Evolutionary conservation across 2,888 invertebrate genomes (phyloP).

Genomic region (Drosophila histrio): DNA sequence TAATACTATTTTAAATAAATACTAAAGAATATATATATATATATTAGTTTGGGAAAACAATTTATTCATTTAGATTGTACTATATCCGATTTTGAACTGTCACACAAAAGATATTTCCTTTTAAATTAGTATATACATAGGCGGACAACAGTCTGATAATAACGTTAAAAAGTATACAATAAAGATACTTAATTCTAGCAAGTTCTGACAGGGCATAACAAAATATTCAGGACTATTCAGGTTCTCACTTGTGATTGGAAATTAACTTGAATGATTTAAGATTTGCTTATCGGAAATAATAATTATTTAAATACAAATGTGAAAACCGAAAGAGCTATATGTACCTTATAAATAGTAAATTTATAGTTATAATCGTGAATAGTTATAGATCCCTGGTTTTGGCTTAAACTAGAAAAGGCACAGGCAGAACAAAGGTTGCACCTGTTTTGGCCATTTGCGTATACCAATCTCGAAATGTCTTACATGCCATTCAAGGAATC

Average conservation of each 20-base stretch:
- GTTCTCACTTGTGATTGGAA: neutral
- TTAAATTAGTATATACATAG: too few relatives aligned
- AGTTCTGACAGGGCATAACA: neutral
- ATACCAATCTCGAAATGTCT: slow-evolving; percentile 50
- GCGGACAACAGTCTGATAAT: too few relatives aligned
- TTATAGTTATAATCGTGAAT: neutral
- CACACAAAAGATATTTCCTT: too few relatives aligned
- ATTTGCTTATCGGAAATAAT: neutral
- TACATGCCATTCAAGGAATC: slow-evolving; percentile 55
- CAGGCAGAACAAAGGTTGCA: too few relatives aligned
- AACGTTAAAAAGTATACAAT: too few relatives aligned
- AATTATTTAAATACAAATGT: neutral
- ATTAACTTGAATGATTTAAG: neutral
- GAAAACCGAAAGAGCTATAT: neutral
- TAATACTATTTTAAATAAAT: neutral
- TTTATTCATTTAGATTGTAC: too few relatives aligned
- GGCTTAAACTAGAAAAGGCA: slow-evolving; percentile 15
- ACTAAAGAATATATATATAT: too few relatives aligned
- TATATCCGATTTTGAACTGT: too few relatives aligned
- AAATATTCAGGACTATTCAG: neutral
- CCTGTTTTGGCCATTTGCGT: neutral
- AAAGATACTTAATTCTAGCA: neutral
- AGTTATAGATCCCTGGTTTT: neutral
- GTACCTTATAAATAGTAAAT: too few relatives aligned
- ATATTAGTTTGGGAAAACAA: too few relatives aligned